Conservation (phyloP, 2,888 invertebrate genomes). For the Drosophila mettleri region DNA sequence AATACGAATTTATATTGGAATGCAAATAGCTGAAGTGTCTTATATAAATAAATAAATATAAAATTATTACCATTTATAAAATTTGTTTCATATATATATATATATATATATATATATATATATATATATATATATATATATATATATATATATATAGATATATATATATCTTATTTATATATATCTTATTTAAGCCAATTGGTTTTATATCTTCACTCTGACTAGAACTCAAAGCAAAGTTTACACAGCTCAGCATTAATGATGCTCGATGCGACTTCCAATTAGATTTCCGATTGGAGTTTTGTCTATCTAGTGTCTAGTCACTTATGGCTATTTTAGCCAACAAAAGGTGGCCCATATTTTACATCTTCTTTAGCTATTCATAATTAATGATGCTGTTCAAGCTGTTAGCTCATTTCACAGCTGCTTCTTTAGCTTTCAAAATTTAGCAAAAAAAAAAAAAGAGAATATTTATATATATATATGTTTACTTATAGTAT, state of each 20-base stretch:
- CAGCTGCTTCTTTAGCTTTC: slow-evolving; percentile 28
- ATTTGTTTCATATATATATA: too few species aligned
- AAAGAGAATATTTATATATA: neutral
- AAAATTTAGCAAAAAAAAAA: slow-evolving; percentile 40
- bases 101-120: too few species aligned
- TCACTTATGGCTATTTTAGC: slow-evolving; percentile 27
- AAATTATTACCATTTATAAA: too few species aligned
- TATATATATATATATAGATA: too few species aligned
- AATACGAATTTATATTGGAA: too few species aligned
- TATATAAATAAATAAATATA: too few species aligned
- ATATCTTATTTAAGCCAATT: too few species aligned
- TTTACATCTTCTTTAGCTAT: slow-evolving; percentile 31
- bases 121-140: too few species aligned
- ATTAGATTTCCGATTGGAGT: slow-evolving; percentile 14
- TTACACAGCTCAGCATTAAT: neutral
- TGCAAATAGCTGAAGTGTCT: too few species aligned
- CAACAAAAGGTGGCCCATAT: slow-evolving; percentile 12
- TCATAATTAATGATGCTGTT: slow-evolving; percentile 50
- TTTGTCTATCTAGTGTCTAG: neutral
- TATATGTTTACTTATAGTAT: slow-evolving; percentile 3
- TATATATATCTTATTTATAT: too few species aligned
- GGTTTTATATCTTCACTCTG: neutral
- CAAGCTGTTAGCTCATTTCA: slow-evolving; percentile 69
- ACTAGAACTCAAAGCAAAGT: neutral
- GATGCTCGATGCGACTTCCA: neutral